Percentiles rank a stretch among this genome's conserved stretches.
phyloP scores from a whole-genome alignment of 2,797 vertebrate species.

The Pogonophryne albipinna region DNA sequence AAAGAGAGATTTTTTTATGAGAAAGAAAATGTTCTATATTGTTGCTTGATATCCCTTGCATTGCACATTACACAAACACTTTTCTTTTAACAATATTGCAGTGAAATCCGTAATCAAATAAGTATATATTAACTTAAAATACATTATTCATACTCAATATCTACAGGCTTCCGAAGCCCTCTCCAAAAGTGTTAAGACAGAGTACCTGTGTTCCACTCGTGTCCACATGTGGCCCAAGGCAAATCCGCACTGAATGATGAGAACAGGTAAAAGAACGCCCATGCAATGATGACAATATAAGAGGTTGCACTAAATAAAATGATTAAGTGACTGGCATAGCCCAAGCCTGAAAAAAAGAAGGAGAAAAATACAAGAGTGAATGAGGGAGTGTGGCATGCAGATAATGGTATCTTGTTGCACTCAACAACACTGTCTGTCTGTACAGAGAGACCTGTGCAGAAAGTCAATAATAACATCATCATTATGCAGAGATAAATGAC shows the following conservation, averaged over 20 bases:
- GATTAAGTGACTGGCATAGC: constrained; percentile 75
- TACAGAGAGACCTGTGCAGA: neutral
- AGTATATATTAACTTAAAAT: neutral
- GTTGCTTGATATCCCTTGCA: neutral
- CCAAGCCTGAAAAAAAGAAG: constrained; percentile 57
- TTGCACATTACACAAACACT: neutral
- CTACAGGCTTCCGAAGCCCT: neutral
- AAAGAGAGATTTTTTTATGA: neutral
- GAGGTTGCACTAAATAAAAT: constrained; percentile 71
- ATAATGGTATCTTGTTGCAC: neutral
- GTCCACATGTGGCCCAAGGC: constrained; percentile 73
- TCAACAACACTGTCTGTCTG: too few species aligned
- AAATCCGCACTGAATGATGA: constrained; percentile 68
- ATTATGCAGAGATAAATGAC: neutral
- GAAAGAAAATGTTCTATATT: neutral
- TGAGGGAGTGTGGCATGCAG: neutral
- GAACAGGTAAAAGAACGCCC: constrained; percentile 78
- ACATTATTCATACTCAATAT: neutral
- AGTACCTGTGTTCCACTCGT: constrained; percentile 78
- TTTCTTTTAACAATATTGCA: neutral
- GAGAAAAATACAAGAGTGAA: neutral
- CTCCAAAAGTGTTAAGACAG: neutral
- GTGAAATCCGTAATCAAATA: neutral
- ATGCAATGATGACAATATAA: constrained; percentile 71
- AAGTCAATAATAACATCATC: neutral